A percentile compares a stretch with the other conserved stretches of the same genome.
These are phyloP conservation scores for Nannobrachium achirus DNA, from an alignment of 2,113 vertebrate species.

Conservation along the genomic window DNA sequence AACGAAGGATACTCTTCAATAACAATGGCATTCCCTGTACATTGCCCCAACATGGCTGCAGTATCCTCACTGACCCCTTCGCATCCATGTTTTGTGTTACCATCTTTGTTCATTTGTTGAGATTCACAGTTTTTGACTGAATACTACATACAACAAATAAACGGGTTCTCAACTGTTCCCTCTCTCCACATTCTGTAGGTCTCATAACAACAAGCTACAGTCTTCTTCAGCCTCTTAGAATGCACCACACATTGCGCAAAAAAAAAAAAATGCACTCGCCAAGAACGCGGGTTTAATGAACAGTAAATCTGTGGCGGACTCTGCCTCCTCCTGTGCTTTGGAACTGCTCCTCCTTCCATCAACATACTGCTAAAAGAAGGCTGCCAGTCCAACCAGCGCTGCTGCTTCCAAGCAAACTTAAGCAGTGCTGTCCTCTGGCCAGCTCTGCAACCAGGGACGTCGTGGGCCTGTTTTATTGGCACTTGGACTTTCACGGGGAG, in stretches of 20 bases:
- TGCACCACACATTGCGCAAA: conserved; percentile 77
- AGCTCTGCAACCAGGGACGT: conserved; percentile 43
- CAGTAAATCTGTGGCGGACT: conserved; percentile 68
- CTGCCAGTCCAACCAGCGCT: conserved; percentile 38
- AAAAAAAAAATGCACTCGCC: conserved; percentile 77
- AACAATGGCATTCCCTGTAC: conserved; percentile 62
- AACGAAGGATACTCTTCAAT: conserved; percentile 5
- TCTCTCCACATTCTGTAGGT: conserved; percentile 93
- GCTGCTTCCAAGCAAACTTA: conserved; percentile 48
- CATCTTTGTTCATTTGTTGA: conserved; percentile 50
- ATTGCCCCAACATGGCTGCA: conserved; percentile 73
- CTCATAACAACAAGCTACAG: conserved; percentile 99
- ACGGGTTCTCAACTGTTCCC: conserved; percentile 87
- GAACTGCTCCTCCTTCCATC: conserved; percentile 31
- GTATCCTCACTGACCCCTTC: conserved; percentile 51
- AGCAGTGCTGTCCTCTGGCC: conserved; percentile 36
- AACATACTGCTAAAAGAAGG: conserved; percentile 7
- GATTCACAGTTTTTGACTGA: conserved; percentile 34
- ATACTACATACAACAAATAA: conserved; percentile 47
- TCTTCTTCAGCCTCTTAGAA: conserved; percentile 93
- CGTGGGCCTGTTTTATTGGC: conserved; percentile 39
- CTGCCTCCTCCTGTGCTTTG: conserved; percentile 49
- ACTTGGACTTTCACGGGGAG: conserved; percentile 44
- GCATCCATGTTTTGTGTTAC: conserved; percentile 66
- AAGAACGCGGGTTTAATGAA: conserved; percentile 88